Percentiles rank a stretch among this genome's conserved stretches.
These are phyloP conservation scores for Andricus grossulariae DNA, from an alignment of 1,140 invertebrate genomes.

Conservation along the genomic window DNA sequence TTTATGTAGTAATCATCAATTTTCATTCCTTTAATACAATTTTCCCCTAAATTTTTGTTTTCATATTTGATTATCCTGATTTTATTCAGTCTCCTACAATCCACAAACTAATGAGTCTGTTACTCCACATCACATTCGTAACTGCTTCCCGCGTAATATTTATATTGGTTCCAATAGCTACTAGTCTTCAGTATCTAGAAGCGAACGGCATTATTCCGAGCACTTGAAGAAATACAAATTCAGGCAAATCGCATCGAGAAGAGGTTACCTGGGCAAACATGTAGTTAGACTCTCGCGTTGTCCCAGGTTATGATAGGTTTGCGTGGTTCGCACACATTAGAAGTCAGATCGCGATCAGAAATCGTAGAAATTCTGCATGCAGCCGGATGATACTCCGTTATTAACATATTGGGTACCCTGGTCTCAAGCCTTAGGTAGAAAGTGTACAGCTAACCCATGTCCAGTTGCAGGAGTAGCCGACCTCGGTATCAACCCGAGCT, in stretches of 20 bases:
- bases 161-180: background rate
- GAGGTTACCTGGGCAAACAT: conserved; percentile 63
- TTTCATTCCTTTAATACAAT: too few relatives aligned
- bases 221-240: conserved; percentile 47
- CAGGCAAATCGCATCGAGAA: conserved; percentile 47
- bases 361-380: conserved; percentile 59
- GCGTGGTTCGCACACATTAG: conserved; percentile 73
- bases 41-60: too few relatives aligned
- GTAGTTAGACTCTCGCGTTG: conserved; percentile 63
- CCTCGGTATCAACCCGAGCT: conserved; percentile 3
- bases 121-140: too few relatives aligned
- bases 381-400: conserved; percentile 37
- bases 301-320: conserved; percentile 72
- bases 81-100: too few relatives aligned
- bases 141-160: too few relatives aligned
- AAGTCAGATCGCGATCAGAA: conserved; percentile 55
- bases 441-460: conserved; percentile 6
- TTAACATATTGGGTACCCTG: background rate
- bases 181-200: background rate
- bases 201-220: background rate
- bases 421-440: background rate
- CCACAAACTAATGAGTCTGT: too few relatives aligned
- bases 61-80: too few relatives aligned
- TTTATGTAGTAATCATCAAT: too few relatives aligned
- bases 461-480: conserved; percentile 20